Evolutionary conservation across 2,797 vertebrate species (phyloP), one percentile per base, ranked within the genome.

Genomic region (Girardinus metallicus): DNA sequence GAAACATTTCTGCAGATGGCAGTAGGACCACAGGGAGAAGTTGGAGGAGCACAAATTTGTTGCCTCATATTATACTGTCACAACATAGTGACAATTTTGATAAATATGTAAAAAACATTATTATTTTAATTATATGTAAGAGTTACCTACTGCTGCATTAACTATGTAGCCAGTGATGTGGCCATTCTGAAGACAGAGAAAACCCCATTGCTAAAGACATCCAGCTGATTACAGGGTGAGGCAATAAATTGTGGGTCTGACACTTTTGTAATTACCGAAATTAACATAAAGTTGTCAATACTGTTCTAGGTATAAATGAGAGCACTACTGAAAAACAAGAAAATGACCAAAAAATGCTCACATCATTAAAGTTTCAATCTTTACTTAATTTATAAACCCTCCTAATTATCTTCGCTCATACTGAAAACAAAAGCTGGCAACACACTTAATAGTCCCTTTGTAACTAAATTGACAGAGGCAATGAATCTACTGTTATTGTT

Each of bases 371-470:
- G 43, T 47, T 64, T 31, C n/a, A 23, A 31, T 6, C n/a, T 29
- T 62, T 64, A 44, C n/a, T 64, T n/a, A n/a, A 51, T 46, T 47
- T 26, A 36, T 1, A 36, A 76, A 4, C 43, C 18, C 18, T 13
- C 6, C 5, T 36, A 31, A 53, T 34, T n/a, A 13, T 39, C 11
- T 73, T 84, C 1, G 13, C 15, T 72, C 26, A 72, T 72, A 31
- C 31, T 72, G n/a, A 46, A 46, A n/a, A 44, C 41, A 81, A 81
- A 5, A 74, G 77, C 77, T 80, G 75, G 73, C 53, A 79, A 80
- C 83, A 47, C 34, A 86, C 89, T 86, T 79, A 88, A 88, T 77
- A 62, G 77, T 57, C 75, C 82, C 88, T 90, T 88, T 87, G 88
- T 36, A 91, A 75, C 44, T 4, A 39, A 74, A 31, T 82, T 81